Evolutionary conservation across 2,888 invertebrate genomes (phyloP).

Genomic region (Scaptomyza cyrtandrae): DNA sequence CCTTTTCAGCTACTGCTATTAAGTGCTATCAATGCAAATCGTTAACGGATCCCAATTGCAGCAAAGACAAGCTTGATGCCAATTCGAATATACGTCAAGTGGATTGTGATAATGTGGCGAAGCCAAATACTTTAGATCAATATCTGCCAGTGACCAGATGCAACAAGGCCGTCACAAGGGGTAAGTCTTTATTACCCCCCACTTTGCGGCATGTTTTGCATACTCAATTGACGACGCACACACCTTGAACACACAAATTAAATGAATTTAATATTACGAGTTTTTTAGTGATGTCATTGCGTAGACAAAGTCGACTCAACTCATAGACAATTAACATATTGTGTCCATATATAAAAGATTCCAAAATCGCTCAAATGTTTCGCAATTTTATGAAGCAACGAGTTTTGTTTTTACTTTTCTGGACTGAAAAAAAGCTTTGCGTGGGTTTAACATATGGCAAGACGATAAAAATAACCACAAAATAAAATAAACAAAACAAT

Average conservation of each 20-base stretch:
- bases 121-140: slow-evolving; percentile 70
- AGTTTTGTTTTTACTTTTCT: slow-evolving; percentile 4
- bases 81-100: slow-evolving; percentile 73
- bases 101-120: slow-evolving; percentile 75
- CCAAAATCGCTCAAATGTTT: slow-evolving; percentile 19
- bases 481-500: background rate
- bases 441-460: slow-evolving; percentile 41
- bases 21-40: slow-evolving; percentile 83
- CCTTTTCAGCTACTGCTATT: slow-evolving; percentile 78
- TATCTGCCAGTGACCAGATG: slow-evolving; percentile 81
- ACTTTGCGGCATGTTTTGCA: slow-evolving; percentile 18
- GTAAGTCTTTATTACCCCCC: slow-evolving; percentile 61
- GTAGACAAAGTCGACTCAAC: slow-evolving; percentile 22
- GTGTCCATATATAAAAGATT: slow-evolving; percentile 5
- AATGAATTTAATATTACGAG: slow-evolving; percentile 19
- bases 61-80: slow-evolving; percentile 73
- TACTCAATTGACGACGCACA: slow-evolving; percentile 19
- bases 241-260: slow-evolving; percentile 27
- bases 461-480: slow-evolving; percentile 1
- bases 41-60: slow-evolving; percentile 78
- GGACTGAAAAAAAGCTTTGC: slow-evolving; percentile 33
- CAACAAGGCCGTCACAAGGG: slow-evolving; percentile 82
- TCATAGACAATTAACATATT: slow-evolving; percentile 66
- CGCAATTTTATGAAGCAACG: slow-evolving; percentile 8
- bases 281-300: slow-evolving; percentile 74